Percentiles rank a stretch among this genome's conserved stretches.
Evolutionary conservation across 30 jellyfish, hydroid and myxozoan genomes (phyloP).

Genomic region (Cassiopea andromeda): DNA sequence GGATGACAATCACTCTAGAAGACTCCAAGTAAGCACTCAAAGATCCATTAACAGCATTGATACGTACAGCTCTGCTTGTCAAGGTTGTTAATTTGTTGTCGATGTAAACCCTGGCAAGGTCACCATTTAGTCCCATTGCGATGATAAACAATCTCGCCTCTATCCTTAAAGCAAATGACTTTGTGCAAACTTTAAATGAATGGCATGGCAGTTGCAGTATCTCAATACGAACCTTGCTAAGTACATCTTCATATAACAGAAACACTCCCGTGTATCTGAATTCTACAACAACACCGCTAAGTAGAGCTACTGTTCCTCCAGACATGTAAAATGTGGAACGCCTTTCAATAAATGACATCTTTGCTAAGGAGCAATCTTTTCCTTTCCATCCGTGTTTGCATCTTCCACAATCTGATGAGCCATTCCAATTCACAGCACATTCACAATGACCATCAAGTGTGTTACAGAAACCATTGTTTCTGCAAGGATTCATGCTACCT

Average conservation of each 20-base stretch:
- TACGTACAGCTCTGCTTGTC: background rate
- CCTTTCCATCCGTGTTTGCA: constrained; percentile 67
- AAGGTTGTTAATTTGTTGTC: constrained; percentile 2
- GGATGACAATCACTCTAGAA: constrained; percentile 5
- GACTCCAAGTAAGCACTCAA: constrained; percentile 21
- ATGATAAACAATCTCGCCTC: constrained; percentile 29
- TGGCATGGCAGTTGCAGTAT: constrained; percentile 47
- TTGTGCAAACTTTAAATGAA: constrained; percentile 30
- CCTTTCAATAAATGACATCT: background rate
- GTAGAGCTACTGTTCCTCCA: constrained; percentile 37
- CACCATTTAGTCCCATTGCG: constrained; percentile 21
- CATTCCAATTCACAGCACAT: constrained; percentile 66
- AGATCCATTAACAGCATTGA: constrained; percentile 11
- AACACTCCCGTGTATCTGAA: constrained; percentile 44
- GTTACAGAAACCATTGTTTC: constrained; percentile 41
- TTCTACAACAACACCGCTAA: constrained; percentile 44
- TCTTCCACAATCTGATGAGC: constrained; percentile 48
- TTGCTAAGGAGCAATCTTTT: constrained; percentile 53
- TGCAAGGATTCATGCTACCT: constrained; percentile 59
- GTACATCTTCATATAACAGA: constrained; percentile 25
- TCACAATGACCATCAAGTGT: constrained; percentile 28
- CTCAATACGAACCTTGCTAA: constrained; percentile 33
- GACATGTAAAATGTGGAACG: background rate
- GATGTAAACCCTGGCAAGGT: constrained; percentile 7
- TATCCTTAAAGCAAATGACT: constrained; percentile 27